Percentiles rank a stretch among this genome's conserved stretches.
These are phyloP conservation scores for Berghia stephanieae DNA, from an alignment of 1,140 invertebrate species.

Conservation along the genomic window DNA sequence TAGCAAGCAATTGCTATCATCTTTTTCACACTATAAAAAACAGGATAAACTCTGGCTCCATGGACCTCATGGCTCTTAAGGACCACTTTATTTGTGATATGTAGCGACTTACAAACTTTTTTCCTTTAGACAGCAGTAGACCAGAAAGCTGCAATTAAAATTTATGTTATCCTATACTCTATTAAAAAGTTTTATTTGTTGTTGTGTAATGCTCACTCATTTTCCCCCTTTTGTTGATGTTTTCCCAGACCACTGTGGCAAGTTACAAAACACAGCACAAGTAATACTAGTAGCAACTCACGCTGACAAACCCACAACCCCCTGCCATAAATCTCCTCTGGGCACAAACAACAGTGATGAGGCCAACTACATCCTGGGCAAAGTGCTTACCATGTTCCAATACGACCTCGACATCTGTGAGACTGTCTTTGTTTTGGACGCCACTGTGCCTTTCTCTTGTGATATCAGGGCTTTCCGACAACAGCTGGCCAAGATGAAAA, in stretches of 20 bases:
- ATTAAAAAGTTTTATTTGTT: no score
- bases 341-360: constrained; percentile 73
- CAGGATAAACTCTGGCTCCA: no score
- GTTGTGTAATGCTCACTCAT: no score
- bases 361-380: constrained; percentile 70
- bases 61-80: no score
- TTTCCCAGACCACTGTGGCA: constrained; percentile 70
- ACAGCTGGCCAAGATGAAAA: constrained; percentile 69
- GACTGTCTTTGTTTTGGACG: constrained; percentile 73
- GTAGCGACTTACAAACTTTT: no score
- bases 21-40: no score
- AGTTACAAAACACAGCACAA: constrained; percentile 66
- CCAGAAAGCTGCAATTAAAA: no score
- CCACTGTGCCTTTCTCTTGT: constrained; percentile 71
- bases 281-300: constrained; percentile 77
- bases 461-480: constrained; percentile 72
- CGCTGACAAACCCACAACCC: constrained; percentile 69
- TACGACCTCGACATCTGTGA: constrained; percentile 72
- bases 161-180: no score
- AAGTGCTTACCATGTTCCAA: constrained; percentile 68
- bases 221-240: no score
- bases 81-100: no score
- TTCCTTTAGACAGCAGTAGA: no score
- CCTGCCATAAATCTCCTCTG: constrained; percentile 69
- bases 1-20: no score